These are phyloP conservation scores for Hydriomena furcata DNA, from an alignment of 2,888 invertebrate genomes.

Conservation along the genomic window DNA sequence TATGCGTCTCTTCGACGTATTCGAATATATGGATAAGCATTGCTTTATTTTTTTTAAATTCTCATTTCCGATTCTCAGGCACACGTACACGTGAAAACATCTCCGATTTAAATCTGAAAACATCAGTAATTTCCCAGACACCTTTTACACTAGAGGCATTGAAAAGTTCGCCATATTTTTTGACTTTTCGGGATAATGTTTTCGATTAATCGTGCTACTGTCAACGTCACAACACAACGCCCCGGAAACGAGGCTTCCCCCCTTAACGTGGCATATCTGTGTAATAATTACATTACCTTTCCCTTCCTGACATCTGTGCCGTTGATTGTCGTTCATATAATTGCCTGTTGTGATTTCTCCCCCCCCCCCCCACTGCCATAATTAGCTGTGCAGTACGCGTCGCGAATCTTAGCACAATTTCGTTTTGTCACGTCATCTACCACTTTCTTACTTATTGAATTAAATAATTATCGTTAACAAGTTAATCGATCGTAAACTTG, in stretches of 20 bases:
- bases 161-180: background rate
- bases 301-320: constrained; percentile 67
- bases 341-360: constrained; percentile 51
- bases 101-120: background rate
- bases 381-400: constrained; percentile 7
- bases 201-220: constrained; percentile 32
- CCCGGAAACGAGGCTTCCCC: constrained; percentile 9
- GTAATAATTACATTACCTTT: constrained; percentile 72
- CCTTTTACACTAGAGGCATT: no score
- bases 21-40: no score
- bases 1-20: no score
- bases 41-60: background rate
- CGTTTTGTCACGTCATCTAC: constrained; percentile 6
- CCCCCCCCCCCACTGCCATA: constrained; percentile 15
- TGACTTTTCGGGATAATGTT: constrained; percentile 19
- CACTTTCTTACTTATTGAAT: background rate
- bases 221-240: constrained; percentile 5
- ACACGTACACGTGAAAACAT: no score
- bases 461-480: no score
- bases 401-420: constrained; percentile 19
- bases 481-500: no score
- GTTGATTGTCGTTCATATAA: constrained; percentile 79
- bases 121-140: background rate
- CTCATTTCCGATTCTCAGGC: no score
- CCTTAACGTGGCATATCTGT: constrained; percentile 65